Percentiles rank a stretch among this genome's conserved stretches.
Conservation (phyloP, 2,797 vertebrate species). For the Florisuga fusca region DNA sequence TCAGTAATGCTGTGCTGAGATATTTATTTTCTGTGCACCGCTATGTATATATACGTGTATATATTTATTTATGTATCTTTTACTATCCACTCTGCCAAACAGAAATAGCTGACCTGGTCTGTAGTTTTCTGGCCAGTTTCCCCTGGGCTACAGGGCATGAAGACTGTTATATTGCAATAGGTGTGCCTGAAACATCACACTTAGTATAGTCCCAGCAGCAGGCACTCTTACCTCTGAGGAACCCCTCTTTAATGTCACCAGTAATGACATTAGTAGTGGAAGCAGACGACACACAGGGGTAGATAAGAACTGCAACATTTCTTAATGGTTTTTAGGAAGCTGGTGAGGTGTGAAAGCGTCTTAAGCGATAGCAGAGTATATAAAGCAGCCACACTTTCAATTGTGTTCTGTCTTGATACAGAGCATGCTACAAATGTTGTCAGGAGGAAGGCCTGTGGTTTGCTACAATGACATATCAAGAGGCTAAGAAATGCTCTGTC, state of each 20-base stretch:
- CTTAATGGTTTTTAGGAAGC: neutral
- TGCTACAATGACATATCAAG: accelerated
- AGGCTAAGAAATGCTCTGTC: neutral
- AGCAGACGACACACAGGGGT: neutral
- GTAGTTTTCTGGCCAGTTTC: neutral
- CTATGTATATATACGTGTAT: too few species aligned
- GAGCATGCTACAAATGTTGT: neutral
- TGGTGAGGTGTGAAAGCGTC: neutral
- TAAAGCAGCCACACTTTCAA: neutral
- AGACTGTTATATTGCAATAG: neutral
- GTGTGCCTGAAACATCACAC: neutral
- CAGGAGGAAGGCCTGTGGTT: neutral
- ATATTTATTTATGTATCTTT: neutral
- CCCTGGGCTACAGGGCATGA: neutral
- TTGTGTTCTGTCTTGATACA: neutral
- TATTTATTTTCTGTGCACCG: neutral
- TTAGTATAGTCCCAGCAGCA: neutral
- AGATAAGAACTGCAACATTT: neutral
- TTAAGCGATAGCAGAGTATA: neutral
- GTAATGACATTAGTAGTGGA: neutral
- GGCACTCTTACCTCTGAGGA: neutral
- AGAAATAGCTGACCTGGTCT: neutral
- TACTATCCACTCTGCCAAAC: neutral
- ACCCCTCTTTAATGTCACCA: neutral
- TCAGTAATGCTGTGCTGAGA: neutral